Evolutionary conservation across 2,113 vertebrate genomes (phyloP), one percentile per base, ranked within the genome.

Genomic region (Blennius ocellaris): DNA sequence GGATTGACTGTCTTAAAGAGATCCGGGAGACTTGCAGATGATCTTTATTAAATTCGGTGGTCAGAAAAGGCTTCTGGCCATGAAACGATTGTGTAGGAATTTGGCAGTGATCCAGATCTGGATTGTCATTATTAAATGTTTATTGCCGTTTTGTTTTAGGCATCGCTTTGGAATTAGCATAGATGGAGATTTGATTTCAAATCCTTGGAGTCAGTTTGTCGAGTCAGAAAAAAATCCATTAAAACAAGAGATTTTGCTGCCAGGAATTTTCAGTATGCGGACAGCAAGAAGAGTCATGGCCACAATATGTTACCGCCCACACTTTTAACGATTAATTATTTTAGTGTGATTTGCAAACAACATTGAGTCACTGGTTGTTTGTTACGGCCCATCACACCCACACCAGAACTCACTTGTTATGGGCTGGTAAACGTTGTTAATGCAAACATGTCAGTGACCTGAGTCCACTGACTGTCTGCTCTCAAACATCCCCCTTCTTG

Each of bases 131-230:
- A 70, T 58, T 73, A 81, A 75, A 81, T 39, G 37, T 51, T 85
- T 77, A 80, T 75, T 69, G 63, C 58, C 39, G 51, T 72, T 87
- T 82, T 74, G 73, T 77, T 86, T 76, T 36, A 65, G 63, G 68
- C 80, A n/a, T 37, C 43, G 17, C 40, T 62, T 14, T 52, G 51
- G 61, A 70, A 76, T 63, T 0, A 76, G 52, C 45, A 30, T 14
- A 63, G 71, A 85, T 79, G 41, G 11, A 60, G 45, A 60, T 11
- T 69, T 49, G 67, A 78, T 75, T 69, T 67, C 4, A 51, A 64
- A 72, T 78, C 50, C 55, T 57, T n/a, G 51, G 43, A 70, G 73
- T 44, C 14, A 30, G 21, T 30, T 30, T 53, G 21, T 55, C 63
- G 12, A 64, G 56, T 49, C 53, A 40, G 53, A 41, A 17, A 41